These are phyloP conservation scores for Agrilus mali DNA, from an alignment of 2,888 invertebrate species.

Conservation along the genomic window DNA sequence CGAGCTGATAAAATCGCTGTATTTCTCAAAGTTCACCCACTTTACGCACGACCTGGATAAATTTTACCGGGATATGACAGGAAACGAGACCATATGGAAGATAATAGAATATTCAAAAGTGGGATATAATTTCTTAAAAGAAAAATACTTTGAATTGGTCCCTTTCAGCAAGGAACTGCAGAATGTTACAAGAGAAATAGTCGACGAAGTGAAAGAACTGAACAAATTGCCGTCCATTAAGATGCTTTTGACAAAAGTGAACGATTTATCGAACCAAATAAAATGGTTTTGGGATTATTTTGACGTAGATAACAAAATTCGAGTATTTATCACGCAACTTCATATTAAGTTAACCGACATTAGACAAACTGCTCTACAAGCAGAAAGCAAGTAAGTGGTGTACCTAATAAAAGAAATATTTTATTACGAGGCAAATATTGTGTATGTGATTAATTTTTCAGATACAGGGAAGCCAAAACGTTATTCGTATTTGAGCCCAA, in stretches of 20 bases:
- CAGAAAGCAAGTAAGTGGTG: conserved; percentile 61
- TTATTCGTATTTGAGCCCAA: conserved; percentile 77
- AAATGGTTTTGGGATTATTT: conserved; percentile 68
- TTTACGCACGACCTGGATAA: conserved; percentile 71
- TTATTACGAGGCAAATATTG: conserved; percentile 2
- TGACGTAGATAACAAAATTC: conserved; percentile 54
- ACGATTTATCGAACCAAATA: conserved; percentile 49
- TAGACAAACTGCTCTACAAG: conserved; percentile 66
- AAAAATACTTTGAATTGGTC: conserved; percentile 52
- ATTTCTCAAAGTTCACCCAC: conserved; percentile 66
- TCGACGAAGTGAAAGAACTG: conserved; percentile 46
- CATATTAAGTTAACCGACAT: conserved; percentile 60
- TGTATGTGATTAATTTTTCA: conserved; percentile 22
- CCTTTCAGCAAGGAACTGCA: conserved; percentile 56
- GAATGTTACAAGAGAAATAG: conserved; percentile 48
- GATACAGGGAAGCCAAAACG: conserved; percentile 73
- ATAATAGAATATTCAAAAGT: conserved; percentile 62
- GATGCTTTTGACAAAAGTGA: conserved; percentile 40
- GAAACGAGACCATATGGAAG: conserved; percentile 66
- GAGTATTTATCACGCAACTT: conserved; percentile 48
- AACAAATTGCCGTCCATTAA: conserved; percentile 48
- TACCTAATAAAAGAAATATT: conserved; percentile 1
- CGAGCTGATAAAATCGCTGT: conserved; percentile 67
- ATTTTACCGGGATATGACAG: conserved; percentile 64
- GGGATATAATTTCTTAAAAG: conserved; percentile 51